phyloP scores from a whole-genome alignment of 2,113 vertebrate genomes.

The Mus pahari region DNA sequence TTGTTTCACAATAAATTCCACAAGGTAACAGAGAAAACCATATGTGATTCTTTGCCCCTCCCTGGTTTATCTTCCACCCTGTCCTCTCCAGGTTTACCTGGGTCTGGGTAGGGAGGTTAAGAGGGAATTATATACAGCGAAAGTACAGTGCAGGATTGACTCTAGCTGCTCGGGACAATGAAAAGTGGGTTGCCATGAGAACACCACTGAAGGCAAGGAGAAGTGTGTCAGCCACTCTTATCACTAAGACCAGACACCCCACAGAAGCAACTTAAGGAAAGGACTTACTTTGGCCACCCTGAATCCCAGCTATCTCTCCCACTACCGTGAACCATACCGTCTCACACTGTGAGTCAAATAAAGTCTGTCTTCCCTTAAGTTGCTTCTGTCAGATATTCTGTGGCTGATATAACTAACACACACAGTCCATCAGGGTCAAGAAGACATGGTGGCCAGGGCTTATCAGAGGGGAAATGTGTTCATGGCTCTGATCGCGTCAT shows the following conservation, averaged over 20 bases:
- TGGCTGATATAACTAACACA: not conserved
- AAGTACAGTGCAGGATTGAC: not conserved
- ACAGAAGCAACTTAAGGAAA: not conserved
- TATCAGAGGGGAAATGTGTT: not conserved
- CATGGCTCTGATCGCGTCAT: not conserved
- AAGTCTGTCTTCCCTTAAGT: not conserved
- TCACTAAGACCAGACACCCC: not conserved
- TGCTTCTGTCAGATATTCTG: not conserved
- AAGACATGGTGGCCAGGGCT: not conserved
- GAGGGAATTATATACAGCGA: not conserved
- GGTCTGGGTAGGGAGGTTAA: not conserved
- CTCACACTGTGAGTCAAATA: not conserved
- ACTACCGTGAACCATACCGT: not conserved
- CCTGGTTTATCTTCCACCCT: not conserved
- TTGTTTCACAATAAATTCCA: not conserved
- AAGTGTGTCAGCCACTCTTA: too few species aligned
- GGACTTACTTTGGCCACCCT: not conserved
- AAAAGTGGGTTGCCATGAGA: not conserved
- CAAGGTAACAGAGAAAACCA: not conserved
- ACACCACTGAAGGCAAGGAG: not conserved
- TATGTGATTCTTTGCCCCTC: not conserved
- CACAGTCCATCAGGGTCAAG: too few species aligned
- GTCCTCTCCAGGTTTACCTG: not conserved
- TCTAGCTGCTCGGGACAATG: not conserved
- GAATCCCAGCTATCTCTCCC: not conserved